A percentile compares a stretch with the other conserved stretches of the same genome.
Evolutionary conservation across 2,113 vertebrate species (phyloP).

Genomic region (Piaya cayana): DNA sequence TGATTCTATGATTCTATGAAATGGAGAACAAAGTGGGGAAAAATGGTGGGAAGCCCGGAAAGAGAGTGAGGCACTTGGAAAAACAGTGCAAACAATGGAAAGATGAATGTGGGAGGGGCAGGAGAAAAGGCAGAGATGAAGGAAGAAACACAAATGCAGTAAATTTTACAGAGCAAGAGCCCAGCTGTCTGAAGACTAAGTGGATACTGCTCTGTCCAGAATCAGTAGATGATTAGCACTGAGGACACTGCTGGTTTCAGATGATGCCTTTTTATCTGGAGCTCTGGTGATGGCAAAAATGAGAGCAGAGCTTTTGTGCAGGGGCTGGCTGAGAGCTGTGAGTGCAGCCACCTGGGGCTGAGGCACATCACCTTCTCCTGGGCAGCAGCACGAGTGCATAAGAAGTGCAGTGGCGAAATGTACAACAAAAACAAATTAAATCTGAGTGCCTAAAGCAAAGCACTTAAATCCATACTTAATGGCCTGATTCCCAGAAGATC

Average conservation of each 20-base stretch:
- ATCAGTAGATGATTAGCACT: not conserved
- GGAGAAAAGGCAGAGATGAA: not conserved
- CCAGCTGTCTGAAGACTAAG: not conserved
- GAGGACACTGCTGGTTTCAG: not conserved
- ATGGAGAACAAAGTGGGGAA: not conserved
- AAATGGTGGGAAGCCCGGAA: not conserved
- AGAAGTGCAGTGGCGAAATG: not conserved
- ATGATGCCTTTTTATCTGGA: accelerated
- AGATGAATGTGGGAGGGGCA: not conserved
- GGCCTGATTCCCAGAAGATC: not conserved
- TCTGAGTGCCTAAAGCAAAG: constrained; percentile 12
- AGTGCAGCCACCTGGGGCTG: not conserved
- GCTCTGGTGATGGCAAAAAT: not conserved
- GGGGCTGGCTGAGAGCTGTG: not conserved
- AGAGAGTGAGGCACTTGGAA: not conserved
- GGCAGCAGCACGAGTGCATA: not conserved
- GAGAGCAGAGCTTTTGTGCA: not conserved
- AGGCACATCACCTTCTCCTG: not conserved
- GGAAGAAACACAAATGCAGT: not conserved
- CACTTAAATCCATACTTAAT: constrained; percentile 35
- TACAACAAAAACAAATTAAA: constrained; percentile 33
- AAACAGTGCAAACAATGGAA: not conserved
- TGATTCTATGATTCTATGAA: no score
- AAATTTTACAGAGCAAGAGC: not conserved
- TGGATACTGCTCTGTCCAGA: not conserved